Percentiles rank a stretch among this genome's conserved stretches.
These are phyloP conservation scores for Pachypanchax playfairii DNA, from an alignment of 2,113 vertebrate species.

Conservation along the genomic window DNA sequence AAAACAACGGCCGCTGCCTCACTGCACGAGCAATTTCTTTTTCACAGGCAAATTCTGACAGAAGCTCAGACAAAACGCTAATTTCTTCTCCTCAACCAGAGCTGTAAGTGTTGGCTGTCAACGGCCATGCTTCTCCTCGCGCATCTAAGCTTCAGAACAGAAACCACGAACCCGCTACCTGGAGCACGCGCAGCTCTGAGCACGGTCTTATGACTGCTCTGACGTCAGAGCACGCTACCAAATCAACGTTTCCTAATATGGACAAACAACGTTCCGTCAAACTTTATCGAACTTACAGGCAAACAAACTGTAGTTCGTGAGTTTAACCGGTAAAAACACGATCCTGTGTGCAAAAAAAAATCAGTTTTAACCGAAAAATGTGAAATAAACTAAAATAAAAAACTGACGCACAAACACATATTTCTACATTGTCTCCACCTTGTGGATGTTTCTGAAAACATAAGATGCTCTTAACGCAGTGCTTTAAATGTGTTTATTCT, in stretches of 20 bases:
- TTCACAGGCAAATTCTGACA: background rate
- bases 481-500: background rate
- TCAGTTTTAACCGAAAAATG: too few relatives aligned
- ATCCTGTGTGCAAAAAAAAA: too few relatives aligned
- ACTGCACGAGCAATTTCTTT: too few relatives aligned
- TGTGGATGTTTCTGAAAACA: background rate
- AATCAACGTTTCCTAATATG: slow-evolving; percentile 66
- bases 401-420: too few relatives aligned
- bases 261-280: background rate
- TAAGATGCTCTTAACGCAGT: background rate
- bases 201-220: slow-evolving; percentile 75
- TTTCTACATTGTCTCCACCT: background rate
- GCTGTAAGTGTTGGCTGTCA: background rate
- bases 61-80: slow-evolving; percentile 14
- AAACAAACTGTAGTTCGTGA: too few relatives aligned
- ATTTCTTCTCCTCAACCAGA: background rate
- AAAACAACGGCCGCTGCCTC: too few relatives aligned
- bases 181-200: slow-evolving; percentile 11
- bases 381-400: too few relatives aligned
- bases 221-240: slow-evolving; percentile 80
- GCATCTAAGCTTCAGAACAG: background rate
- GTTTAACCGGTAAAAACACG: too few relatives aligned
- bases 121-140: slow-evolving; percentile 39
- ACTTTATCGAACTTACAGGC: too few relatives aligned
- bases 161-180: too few relatives aligned